Conservation (phyloP, 2,888 invertebrate genomes). For the Oxytorus armatus region DNA sequence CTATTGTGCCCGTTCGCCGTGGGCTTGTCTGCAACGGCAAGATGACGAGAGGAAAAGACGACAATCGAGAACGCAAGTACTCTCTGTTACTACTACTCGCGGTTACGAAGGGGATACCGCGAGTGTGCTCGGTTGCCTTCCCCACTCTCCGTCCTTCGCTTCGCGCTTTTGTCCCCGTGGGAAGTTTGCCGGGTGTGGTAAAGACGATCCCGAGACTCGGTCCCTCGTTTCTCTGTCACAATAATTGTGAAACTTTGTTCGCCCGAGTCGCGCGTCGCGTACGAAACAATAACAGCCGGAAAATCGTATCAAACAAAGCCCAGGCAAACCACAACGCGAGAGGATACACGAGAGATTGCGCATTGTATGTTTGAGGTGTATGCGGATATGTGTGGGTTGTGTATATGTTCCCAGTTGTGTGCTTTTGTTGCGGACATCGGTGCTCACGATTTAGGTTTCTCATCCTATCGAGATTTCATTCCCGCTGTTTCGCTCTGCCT, state of each 20-base stretch:
- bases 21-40: constrained; percentile 16
- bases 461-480: constrained; percentile 44
- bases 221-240: constrained; percentile 36
- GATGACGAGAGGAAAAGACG: constrained; percentile 31
- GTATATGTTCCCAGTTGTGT: constrained; percentile 46
- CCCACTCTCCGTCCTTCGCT: background rate
- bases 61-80: constrained; percentile 43
- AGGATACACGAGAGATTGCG: constrained; percentile 47
- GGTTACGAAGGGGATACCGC: constrained; percentile 28
- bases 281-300: constrained; percentile 73
- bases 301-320: constrained; percentile 74
- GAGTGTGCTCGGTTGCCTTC: constrained; percentile 1
- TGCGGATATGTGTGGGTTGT: constrained; percentile 29
- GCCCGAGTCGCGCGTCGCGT: constrained; percentile 56
- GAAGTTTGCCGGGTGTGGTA: constrained; percentile 53
- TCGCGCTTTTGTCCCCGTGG: constrained; percentile 62
- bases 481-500: constrained; percentile 33
- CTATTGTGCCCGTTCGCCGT: constrained; percentile 7
- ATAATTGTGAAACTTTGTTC: constrained; percentile 74
- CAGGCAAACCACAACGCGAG: constrained; percentile 42
- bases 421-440: constrained; percentile 63
- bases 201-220: constrained; percentile 53
- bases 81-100: constrained; percentile 9
- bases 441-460: constrained; percentile 30
- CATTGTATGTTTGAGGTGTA: constrained; percentile 15